phyloP scores from a whole-genome alignment of 2,113 vertebrate species.

The Alosa alosa region DNA sequence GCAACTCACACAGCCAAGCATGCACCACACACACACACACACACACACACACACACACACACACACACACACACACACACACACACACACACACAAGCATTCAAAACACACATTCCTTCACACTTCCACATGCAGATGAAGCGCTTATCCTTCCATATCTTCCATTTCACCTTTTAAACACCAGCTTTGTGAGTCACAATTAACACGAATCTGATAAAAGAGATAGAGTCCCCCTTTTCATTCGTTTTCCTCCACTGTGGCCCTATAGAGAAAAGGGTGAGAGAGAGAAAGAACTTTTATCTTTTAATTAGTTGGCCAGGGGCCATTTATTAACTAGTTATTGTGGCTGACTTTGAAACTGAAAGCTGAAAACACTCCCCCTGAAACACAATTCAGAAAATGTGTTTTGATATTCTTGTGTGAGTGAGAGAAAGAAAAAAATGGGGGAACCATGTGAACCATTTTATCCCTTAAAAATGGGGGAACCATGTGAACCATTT shows the following conservation, averaged over 20 bases:
- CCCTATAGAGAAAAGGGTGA: not conserved
- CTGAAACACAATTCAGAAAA: not conserved
- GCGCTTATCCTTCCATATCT: not conserved
- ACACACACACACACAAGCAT: not conserved
- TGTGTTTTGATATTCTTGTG: not conserved
- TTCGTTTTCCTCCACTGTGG: no score
- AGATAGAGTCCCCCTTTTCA: not conserved
- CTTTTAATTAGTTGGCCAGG: slow-evolving; percentile 64
- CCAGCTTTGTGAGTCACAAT: not conserved
- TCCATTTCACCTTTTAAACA: not conserved
- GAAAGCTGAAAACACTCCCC: not conserved
- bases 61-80: no score
- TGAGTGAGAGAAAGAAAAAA: no score
- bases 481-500: no score
- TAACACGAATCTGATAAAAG: not conserved
- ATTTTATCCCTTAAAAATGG: no score
- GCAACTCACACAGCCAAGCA: no score
- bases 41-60: not conserved
- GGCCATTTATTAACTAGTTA: slow-evolving; percentile 37
- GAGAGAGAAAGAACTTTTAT: slow-evolving; percentile 40
- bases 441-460: no score
- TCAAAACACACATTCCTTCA: not conserved
- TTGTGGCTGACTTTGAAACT: slow-evolving; percentile 18
- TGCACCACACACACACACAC: no score
- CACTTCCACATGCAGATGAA: not conserved